Base-by-base conservation (phyloP, 2,888 invertebrate species). In the Hoplodrina blanda region DNA sequence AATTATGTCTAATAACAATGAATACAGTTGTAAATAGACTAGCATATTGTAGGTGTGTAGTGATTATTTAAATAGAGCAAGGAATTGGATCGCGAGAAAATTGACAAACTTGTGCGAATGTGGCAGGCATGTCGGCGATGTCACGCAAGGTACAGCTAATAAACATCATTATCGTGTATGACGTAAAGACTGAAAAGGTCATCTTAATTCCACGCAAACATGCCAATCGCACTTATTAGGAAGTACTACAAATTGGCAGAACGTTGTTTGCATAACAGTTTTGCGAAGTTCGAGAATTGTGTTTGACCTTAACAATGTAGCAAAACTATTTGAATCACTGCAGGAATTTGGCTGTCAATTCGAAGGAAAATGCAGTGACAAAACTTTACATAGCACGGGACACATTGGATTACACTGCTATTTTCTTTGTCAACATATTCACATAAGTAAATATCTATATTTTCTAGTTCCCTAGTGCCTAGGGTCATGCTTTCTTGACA, bases 81-180 rank as follows among this genome's bases (percentile, higher is more conserved):
- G 85, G 82, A 91, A 88, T 86, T 90, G 78, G 90, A 87, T 86
- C 90, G 89, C 87, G 86, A 87, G 86, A 88, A 90, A 88, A 87
- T 89, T 91, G 81, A 89, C 92, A 88, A 86, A 83, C 80, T 84
- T 80, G 84, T 91, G 91, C 88, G 88, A 91, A 92, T 86, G 85
- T 87, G 90, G 85, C 78, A 88, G 84, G 80, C 89, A 87, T 86
- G 88, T 77, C 84, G 82, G 80, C 87, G 79, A 76, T 85, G 88
- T 85, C 91, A 89, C 87, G 85, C 90, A 89, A 77, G 76, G 85
- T 81, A 87, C 81, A 62, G 80, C 89, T 92, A 92, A 92, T 89
- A 88, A 88, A 87, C 87, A 89, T 87, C 84, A 91, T 93, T 92
- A 92, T 88, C 89, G 82, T 82, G 46, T 82, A 71, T 89, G 90